Evolutionary conservation across 2,113 vertebrate genomes (phyloP), one percentile per base, ranked within the genome.

Genomic region (Eurypyga helias): DNA sequence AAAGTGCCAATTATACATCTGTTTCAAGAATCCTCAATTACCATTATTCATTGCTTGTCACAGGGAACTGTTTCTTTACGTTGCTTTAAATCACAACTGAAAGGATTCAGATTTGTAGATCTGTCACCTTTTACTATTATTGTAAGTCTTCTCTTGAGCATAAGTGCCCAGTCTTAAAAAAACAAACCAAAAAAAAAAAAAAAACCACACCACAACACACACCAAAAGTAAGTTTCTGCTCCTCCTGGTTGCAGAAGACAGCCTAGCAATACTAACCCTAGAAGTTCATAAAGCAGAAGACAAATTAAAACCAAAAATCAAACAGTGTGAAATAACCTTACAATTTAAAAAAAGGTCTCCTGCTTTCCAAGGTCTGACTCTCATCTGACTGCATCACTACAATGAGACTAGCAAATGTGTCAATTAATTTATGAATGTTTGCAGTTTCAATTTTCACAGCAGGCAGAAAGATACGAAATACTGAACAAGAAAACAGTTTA

Each of bases 401-500:
- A 93, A 89, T 24, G 29, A 79, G 76, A 87, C 38, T 43, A 87
- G 49, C 21, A 88, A 95, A 95, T 19, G 26, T 89, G 89, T 62
- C 83, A 76, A 88, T 67, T 89, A 78, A 60, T 83, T 89, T 77
- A 95, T 97, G 92, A 92, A 93, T 82, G 91, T 58, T 65, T 89
- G 65, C 72, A 52, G 45, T 82, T 95, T 93, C 89, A 75, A 89
- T 95, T 93, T 91, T 84, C 69, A 82, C 18, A n/a, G 80, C 41
- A 96, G 81, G 77, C 82, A 90, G 83, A 95, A 85, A 95, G 41
- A 92, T 45, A 90, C 4, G 9, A 97, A 87, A 91, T 75, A 84
- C 67, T 69, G 65, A 83, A 89, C 72, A 87, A 71, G 77, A 81
- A 90, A 96, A 71, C 64, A 82, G 78, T 92, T 96, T 85, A 87